Base-by-base conservation (phyloP, 2,888 invertebrate species). In the Thecocarcelia acutangulata region DNA sequence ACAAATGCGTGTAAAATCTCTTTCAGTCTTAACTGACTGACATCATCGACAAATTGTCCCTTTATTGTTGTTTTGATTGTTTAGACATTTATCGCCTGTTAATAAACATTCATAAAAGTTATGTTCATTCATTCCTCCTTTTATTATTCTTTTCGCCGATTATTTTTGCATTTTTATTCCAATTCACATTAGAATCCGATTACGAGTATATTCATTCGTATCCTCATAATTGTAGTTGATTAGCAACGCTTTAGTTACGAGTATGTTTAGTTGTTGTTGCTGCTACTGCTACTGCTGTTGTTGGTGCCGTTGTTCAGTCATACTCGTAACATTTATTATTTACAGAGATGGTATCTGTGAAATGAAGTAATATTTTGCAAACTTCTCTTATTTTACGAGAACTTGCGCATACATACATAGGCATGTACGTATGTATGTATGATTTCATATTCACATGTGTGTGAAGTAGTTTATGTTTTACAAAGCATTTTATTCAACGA, bases 171-270 rank as follows among this genome's bases (percentile, higher is more conserved):
- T 61, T 76, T 69, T 61, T 50, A 68, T 81, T 63, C 66, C 28
- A 70, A 69, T 63, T 73, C 73, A 19, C 59, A 81, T 81, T 81
- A 77, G 72, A 66, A 63, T 81, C 40, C 68, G 61, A 66, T 68
- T 81, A 24, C 66, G 61, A 81, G 76, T 81, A 73, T 77, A 76
- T 81, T 81, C 76, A 73, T 68, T 73, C 73, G 61, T 44, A 50
- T 68, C 40, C 61, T 68, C 76, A 73, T 81, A 77, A 81, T 81
- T 69, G 81, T 66, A 54, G 76, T 68, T 81, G 76, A 81, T 81
- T 81, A 77, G 76, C 42, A 81, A 81, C 58, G 81, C 81, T 63
- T 52, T 64, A 58, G 40, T 40, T 21, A n/a, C 33, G 33, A 33
- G 33, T 33, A 8, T 33, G 33, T 33, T 1, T 33, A 8, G n/a